These are phyloP conservation scores for Eptatretus atami DNA, from an alignment of 2,797 vertebrate genomes.

Conservation along the genomic window DNA sequence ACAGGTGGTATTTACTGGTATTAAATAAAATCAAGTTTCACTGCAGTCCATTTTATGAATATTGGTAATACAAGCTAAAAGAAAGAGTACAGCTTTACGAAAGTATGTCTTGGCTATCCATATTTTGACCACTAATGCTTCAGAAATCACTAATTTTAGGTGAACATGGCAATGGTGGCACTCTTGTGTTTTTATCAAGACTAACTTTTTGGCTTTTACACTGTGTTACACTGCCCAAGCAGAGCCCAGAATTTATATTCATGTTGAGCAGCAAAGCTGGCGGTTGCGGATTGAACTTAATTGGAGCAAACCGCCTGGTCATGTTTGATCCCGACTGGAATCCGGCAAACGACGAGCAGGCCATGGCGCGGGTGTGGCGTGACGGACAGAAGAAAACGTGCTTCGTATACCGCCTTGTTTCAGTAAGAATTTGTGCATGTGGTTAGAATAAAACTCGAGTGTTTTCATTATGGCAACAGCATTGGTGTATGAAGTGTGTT, in stretches of 20 bases:
- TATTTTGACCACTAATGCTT: background rate
- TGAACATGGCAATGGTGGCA: background rate
- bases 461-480: background rate
- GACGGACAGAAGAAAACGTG: slow-evolving; percentile 89
- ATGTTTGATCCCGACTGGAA: slow-evolving; percentile 99
- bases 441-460: no score
- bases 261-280: slow-evolving; percentile 96
- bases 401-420: slow-evolving; percentile 69
- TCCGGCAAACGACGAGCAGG: slow-evolving; percentile 86
- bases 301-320: slow-evolving; percentile 72
- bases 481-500: no score
- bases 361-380: slow-evolving; percentile 82
- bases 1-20: no score
- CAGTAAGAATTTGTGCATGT: slow-evolving; percentile 20
- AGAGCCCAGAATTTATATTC: slow-evolving; percentile 86
- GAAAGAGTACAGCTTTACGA: no score
- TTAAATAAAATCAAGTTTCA: no score
- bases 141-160: background rate
- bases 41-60: no score
- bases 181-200: background rate
- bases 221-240: background rate
- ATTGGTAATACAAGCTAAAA: no score
- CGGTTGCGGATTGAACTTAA: slow-evolving; percentile 72
- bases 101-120: background rate
- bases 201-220: no score